phyloP scores from a whole-genome alignment of 2,888 invertebrate species.

The Drosophila hamatofila region DNA sequence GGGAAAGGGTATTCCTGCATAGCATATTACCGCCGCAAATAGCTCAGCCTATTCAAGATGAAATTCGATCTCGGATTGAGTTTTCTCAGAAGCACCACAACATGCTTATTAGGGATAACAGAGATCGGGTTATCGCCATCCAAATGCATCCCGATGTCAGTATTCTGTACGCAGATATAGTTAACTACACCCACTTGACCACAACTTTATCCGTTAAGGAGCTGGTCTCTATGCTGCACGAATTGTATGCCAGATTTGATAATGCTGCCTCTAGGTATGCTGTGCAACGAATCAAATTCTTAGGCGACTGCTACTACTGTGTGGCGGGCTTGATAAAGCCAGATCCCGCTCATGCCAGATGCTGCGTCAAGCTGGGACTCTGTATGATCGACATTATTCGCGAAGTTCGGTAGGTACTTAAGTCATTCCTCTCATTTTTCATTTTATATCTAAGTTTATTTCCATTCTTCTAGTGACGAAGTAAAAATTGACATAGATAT shows the following conservation, averaged over 20 bases:
- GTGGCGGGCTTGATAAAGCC: conserved; percentile 93
- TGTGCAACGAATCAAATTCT: conserved; percentile 94
- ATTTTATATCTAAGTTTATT: background rate
- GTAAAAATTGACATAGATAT: conserved; percentile 95
- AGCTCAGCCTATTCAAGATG: conserved; percentile 87
- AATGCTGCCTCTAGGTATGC: conserved; percentile 92
- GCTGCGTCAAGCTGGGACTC: conserved; percentile 94
- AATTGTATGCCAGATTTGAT: conserved; percentile 95
- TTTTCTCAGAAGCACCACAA: background rate
- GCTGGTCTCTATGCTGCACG: conserved; percentile 94
- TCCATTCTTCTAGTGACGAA: conserved; percentile 85
- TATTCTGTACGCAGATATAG: conserved; percentile 96
- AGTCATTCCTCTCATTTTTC: too few relatives aligned
- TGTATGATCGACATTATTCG: conserved; percentile 95
- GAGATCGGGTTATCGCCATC: conserved; percentile 87
- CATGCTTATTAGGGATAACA: fast-evolving
- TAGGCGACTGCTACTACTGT: conserved; percentile 98
- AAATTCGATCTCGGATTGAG: conserved; percentile 86
- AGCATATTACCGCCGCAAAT: conserved; percentile 95
- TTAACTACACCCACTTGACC: conserved; percentile 93
- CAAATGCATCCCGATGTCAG: conserved; percentile 94
- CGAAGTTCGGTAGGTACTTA: conserved; percentile 86
- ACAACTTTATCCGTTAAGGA: conserved; percentile 92
- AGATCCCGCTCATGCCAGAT: conserved; percentile 92
- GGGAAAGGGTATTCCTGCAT: conserved; percentile 87